Evolutionary conservation across 2,113 vertebrate genomes (phyloP).

Genomic region (Epinephelus moara): DNA sequence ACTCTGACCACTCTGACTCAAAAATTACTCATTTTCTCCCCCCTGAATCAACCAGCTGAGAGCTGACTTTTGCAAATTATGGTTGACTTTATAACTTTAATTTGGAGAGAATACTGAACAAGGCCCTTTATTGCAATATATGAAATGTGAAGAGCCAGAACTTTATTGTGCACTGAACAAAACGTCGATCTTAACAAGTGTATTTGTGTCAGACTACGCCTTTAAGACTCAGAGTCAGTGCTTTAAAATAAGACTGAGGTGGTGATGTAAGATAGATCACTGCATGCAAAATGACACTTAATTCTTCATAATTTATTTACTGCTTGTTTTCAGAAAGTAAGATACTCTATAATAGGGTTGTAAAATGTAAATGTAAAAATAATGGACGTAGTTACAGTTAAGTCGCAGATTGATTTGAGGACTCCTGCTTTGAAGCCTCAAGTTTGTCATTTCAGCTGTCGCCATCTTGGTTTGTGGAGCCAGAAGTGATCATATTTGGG

Average conservation of each 20-base stretch:
- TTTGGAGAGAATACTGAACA: neutral
- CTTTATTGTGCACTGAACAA: neutral
- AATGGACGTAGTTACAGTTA: too few relatives aligned
- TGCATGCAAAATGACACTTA: neutral
- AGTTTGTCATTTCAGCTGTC: too few relatives aligned
- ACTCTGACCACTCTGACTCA: constrained; percentile 64
- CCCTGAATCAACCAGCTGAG: constrained; percentile 20
- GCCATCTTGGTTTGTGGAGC: too few relatives aligned
- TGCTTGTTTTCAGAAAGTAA: neutral
- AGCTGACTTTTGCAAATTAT: constrained; percentile 14
- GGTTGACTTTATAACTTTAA: constrained; percentile 3
- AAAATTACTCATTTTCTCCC: constrained; percentile 50
- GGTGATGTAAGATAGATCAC: too few relatives aligned
- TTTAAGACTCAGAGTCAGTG: neutral
- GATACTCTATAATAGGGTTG: neutral
- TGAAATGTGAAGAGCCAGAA: constrained; percentile 1
- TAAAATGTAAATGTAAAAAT: too few relatives aligned
- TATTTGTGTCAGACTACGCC: neutral
- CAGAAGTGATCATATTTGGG: too few relatives aligned
- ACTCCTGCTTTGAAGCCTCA: too few relatives aligned
- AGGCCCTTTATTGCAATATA: neutral
- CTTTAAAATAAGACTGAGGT: neutral
- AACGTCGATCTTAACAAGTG: neutral
- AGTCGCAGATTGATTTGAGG: too few relatives aligned
- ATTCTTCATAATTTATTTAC: neutral